Evolutionary conservation across 1,140 invertebrate genomes (phyloP).

Genomic region (Branchinecta lindahli): DNA sequence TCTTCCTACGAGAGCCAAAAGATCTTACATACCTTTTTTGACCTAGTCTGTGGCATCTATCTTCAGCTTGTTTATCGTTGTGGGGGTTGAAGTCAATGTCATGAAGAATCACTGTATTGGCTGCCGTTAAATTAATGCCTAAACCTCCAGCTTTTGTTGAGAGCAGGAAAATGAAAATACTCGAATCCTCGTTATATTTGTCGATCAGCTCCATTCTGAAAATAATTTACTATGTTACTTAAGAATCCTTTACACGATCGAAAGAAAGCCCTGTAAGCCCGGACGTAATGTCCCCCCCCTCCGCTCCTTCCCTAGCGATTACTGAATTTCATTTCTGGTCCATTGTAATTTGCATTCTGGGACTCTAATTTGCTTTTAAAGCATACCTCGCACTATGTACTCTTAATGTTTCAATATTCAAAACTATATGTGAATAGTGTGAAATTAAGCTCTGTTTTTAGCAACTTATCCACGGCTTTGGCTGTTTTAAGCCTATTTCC

Average conservation of each 20-base stretch:
- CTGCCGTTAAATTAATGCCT: conserved; percentile 42
- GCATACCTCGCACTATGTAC: too few relatives aligned
- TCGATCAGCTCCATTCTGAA: conserved; percentile 39
- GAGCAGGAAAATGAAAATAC: conserved; percentile 40
- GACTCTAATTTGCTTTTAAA: too few relatives aligned
- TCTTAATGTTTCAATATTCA: too few relatives aligned
- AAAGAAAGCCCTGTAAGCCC: neutral
- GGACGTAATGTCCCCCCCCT: too few relatives aligned
- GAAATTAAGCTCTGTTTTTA: too few relatives aligned
- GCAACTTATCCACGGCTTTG: too few relatives aligned
- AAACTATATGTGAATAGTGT: too few relatives aligned
- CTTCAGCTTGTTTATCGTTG: conserved; percentile 95
- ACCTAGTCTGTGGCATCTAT: conserved; percentile 86
- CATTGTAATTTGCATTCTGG: too few relatives aligned
- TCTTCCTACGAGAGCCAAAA: too few relatives aligned
- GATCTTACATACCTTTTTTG: conserved; percentile 49
- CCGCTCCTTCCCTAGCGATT: too few relatives aligned
- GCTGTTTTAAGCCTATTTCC: too few relatives aligned
- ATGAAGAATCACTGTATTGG: conserved; percentile 42
- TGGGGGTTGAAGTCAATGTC: conserved; percentile 73
- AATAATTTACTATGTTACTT: neutral
- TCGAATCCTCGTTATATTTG: conserved; percentile 34
- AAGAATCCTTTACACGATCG: neutral
- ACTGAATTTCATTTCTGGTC: too few relatives aligned
- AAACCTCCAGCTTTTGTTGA: conserved; percentile 42